Evolutionary conservation across 2,797 vertebrate genomes (phyloP).

Genomic region (Danio tinwini): DNA sequence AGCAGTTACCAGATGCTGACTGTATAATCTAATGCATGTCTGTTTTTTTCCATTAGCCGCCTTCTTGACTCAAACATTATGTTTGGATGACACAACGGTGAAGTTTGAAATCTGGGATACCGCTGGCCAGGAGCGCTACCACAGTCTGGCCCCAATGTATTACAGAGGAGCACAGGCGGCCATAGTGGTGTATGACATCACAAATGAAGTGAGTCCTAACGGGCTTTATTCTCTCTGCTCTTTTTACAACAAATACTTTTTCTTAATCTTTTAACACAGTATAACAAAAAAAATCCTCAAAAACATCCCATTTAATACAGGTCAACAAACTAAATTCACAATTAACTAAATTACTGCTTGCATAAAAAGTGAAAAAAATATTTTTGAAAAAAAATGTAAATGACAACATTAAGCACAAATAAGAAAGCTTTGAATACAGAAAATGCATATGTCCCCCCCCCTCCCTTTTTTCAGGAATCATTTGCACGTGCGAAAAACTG

Average conservation of each 20-base stretch:
- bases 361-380: background rate
- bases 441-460: background rate
- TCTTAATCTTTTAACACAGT: background rate
- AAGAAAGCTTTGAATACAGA: background rate
- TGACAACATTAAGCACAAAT: background rate
- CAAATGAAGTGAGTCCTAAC: slow-evolving; percentile 90
- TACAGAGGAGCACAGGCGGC: slow-evolving; percentile 99
- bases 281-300: background rate
- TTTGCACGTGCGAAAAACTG: slow-evolving; percentile 99
- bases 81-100: slow-evolving; percentile 98
- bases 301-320: background rate
- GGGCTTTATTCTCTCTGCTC: background rate
- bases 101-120: slow-evolving; percentile 99
- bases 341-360: background rate
- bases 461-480: slow-evolving; percentile 88
- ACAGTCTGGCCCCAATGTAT: slow-evolving; percentile 99
- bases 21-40: slow-evolving; percentile 19
- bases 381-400: background rate
- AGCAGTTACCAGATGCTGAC: background rate
- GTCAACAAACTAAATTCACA: no score
- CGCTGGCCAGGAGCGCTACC: slow-evolving; percentile 97
- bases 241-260: background rate
- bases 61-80: slow-evolving; percentile 98
- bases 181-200: slow-evolving; percentile 98
- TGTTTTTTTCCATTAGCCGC: slow-evolving; percentile 83